Conservation (phyloP, 1,140 invertebrate species). For the Physella acuta region DNA sequence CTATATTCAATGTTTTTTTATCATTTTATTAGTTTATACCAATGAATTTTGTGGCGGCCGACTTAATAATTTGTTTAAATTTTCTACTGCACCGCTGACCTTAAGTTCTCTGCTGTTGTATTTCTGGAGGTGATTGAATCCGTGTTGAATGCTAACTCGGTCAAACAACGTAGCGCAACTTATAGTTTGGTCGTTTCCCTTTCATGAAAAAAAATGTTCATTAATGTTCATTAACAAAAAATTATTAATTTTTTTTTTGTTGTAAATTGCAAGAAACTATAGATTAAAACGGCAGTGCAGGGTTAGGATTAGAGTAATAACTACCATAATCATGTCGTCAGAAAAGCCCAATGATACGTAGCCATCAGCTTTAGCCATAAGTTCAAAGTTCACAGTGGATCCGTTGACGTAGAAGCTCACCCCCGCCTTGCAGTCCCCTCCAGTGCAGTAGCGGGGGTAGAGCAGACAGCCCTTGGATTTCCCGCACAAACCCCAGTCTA, state of each 20-base stretch:
- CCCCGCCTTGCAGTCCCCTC: conserved; percentile 68
- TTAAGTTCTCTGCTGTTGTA: neutral
- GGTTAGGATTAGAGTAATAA: neutral
- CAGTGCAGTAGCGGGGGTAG: conserved; percentile 72
- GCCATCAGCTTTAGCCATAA: conserved; percentile 25
- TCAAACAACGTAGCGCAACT: conserved; percentile 26
- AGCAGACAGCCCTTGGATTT: conserved; percentile 33
- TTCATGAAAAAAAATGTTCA: neutral
- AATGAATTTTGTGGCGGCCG: too few species aligned
- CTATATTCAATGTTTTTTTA: too few species aligned
- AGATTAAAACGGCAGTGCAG: too few species aligned
- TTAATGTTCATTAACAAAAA: too few species aligned
- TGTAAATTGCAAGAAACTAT: too few species aligned
- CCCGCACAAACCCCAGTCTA: conserved; percentile 28
- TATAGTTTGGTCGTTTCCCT: conserved; percentile 28
- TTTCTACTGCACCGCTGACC: too few species aligned
- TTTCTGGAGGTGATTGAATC: conserved; percentile 14
- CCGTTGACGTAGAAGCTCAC: conserved; percentile 21
- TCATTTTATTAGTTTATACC: too few species aligned
- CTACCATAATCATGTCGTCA: conserved; percentile 31
- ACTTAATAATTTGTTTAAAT: too few species aligned
- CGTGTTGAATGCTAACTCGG: conserved; percentile 26
- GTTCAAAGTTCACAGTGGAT: conserved; percentile 22
- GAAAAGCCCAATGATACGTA: conserved; percentile 38
- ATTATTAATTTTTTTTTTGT: too few species aligned